phyloP scores from a whole-genome alignment of 2,797 vertebrate genomes.

The Acipenser oxyrinchus region DNA sequence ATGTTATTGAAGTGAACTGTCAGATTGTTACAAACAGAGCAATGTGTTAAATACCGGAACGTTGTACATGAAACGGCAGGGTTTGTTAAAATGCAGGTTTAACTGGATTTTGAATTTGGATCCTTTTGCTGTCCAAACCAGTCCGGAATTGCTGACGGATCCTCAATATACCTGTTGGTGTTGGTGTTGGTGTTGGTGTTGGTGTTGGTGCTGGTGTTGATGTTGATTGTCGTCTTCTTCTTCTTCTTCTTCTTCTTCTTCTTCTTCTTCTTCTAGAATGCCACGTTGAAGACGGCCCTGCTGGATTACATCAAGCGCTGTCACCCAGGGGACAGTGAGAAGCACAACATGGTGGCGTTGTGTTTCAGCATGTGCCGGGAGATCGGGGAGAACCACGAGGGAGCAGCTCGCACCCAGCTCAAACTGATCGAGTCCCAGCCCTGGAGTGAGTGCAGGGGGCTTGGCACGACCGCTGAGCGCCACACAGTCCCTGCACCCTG shows the following conservation, averaged over 20 bases:
- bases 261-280: slow-evolving; percentile 54
- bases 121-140: too few relatives aligned
- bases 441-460: slow-evolving; percentile 68
- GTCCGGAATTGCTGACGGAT: too few relatives aligned
- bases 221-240: too few relatives aligned
- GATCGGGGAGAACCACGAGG: slow-evolving; percentile 93
- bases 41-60: too few relatives aligned
- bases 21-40: too few relatives aligned
- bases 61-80: too few relatives aligned
- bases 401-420: slow-evolving; percentile 78
- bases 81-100: too few relatives aligned
- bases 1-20: too few relatives aligned
- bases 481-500: not conserved
- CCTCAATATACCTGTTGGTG: too few relatives aligned
- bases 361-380: slow-evolving; percentile 93
- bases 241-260: not conserved
- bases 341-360: slow-evolving; percentile 95
- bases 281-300: slow-evolving; percentile 78
- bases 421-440: slow-evolving; percentile 80
- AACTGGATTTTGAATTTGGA: too few relatives aligned
- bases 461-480: not conserved
- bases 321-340: slow-evolving; percentile 90
- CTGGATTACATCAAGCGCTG: slow-evolving; percentile 91
- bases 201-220: too few relatives aligned
- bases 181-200: too few relatives aligned